Base-by-base conservation (phyloP, 1,140 invertebrate genomes). In the Drosophila athabasca region DNA sequence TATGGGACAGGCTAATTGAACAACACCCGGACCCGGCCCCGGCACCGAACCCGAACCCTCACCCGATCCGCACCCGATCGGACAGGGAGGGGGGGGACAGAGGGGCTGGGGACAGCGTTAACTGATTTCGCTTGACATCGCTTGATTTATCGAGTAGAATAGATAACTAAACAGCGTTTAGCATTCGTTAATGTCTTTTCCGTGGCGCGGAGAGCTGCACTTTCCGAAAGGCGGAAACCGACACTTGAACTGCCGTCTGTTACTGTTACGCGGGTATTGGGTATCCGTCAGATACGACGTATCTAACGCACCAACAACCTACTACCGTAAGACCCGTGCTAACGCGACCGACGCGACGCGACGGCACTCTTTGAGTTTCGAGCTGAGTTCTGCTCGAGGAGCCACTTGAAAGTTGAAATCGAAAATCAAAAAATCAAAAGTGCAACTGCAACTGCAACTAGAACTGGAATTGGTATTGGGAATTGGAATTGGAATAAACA, bases 131-230 rank as follows among this genome's bases (percentile, higher is more conserved):
- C 61, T 70, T 54, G 65, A 52, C 60, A 59, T 43, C 19, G 50
- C 62, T 62, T 79, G 64, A 76, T 84, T 79, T 68, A 76, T 83
- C 75, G 58, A 29, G 58, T 19, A 9, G 45, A 54, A 80, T 75
- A 15, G 13, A 19, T 53, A 53, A 31, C 39, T 73, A 62, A 58
- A 66, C 43, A 66, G 41, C 45, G 43, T 51, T 61, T 52, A 44
- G 49, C 55, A 52, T n/a, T 52, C 51, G 8, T 60, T 45, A 62
- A 45, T 62, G 41, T 24, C 2, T 46, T 44, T 53, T 74, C 64
- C 19, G 48, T 61, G 35, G 35, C 35, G 35, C 35, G 35, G 35
- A 11, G 35, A 13, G 35, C n/a, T n/a, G n/a, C 35, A 39, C 35
- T 39, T 13, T 39, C 35, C 35, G 35, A 39, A 3, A 64, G 70